Evolutionary conservation across 2,888 invertebrate species (phyloP), one percentile per base, ranked within the genome.

Genomic region (Crematogaster levior): DNA sequence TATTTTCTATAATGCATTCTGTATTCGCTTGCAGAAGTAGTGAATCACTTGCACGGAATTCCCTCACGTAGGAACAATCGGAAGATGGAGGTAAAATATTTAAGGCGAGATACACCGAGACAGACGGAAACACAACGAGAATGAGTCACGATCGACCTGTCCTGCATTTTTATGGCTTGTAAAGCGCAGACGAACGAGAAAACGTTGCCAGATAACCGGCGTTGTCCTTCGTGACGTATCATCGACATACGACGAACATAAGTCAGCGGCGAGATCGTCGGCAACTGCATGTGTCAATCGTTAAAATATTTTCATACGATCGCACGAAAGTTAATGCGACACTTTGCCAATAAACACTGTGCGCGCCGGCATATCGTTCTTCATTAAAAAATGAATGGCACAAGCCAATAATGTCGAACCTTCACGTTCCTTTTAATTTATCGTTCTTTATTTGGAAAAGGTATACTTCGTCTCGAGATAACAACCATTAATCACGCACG

Each of bases 91-190:
- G 43, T 77, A 10, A 77, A 66, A 56, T 77, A 66, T 77, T 77
- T 66, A 77, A 77, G 66, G 12, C 30, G 15, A 40, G 66, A 66
- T 27, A 43, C 7, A 5, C 43, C 9, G 46, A 43, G 56, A 56
- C 5, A 10, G 58, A 51, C 5, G 10, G 58, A 51, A 7, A 27
- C 40, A 63, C n/a, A 40, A 37, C 6, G 37, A n/a, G 51, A 27
- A 77, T 66, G 21, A 66, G 61, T 51, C 61, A 74, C 48, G 74
- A 40, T 43, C 56, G 66, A 34, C 43, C 43, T 56, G 75, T 56
- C 40, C n/a, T 6, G 77, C 56, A 66, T 77, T 77, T 66, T 77
- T 77, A 77, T 77, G 9, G 77, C 30, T 66, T 43, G 65, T 77
- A 77, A 77, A 77, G 56, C 15, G 53, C 66, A 48, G 12, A 12